Percentiles rank a stretch among this genome's conserved stretches.
Conservation (phyloP, 2,113 vertebrate genomes). For the Oriolus oriolus region DNA sequence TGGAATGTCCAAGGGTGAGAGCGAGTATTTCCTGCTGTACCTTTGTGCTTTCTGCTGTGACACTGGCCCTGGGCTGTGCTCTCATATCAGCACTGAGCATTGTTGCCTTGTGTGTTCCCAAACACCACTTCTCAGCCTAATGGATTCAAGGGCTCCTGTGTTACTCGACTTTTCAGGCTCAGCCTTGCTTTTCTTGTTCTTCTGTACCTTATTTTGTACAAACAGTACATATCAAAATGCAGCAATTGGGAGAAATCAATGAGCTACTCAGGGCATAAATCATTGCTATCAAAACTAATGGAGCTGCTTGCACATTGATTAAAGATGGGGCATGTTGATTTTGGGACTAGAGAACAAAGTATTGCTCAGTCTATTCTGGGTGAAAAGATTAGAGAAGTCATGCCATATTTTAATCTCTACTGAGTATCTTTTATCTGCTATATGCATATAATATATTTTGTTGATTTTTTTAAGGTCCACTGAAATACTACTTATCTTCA, state of each 20-base stretch:
- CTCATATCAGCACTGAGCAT: neutral
- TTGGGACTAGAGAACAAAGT: neutral
- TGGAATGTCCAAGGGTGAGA: neutral
- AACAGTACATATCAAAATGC: neutral
- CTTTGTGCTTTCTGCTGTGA: neutral
- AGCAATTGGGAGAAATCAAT: neutral
- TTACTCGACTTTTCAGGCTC: neutral
- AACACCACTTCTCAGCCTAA: neutral
- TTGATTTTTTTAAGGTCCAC: neutral
- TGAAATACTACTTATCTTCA: neutral
- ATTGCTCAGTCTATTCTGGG: neutral
- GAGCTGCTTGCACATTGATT: neutral
- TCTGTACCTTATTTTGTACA: neutral
- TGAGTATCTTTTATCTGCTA: neutral
- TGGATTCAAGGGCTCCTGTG: neutral
- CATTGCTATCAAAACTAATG: neutral
- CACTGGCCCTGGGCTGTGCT: neutral
- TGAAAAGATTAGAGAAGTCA: neutral
- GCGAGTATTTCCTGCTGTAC: neutral
- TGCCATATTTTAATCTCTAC: neutral
- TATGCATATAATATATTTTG: neutral
- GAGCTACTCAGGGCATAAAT: neutral
- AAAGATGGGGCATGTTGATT: neutral
- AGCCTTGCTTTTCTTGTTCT: neutral
- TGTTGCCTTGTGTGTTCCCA: neutral